Evolutionary conservation across 1,140 invertebrate genomes (phyloP).

Genomic region (Heliconius hewitsoni): DNA sequence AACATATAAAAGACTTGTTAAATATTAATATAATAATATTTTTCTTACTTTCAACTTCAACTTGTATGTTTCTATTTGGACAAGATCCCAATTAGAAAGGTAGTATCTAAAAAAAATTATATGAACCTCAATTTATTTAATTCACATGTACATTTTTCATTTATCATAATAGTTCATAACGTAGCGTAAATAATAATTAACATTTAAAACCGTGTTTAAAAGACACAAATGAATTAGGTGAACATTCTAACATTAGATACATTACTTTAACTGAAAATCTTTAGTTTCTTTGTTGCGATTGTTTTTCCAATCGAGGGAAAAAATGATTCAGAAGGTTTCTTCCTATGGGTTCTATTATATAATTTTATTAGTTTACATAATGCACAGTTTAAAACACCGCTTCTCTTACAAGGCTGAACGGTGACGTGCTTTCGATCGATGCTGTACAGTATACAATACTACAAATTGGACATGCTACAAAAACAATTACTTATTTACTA

Average conservation of each 20-base stretch:
- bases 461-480: background rate
- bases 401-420: conserved; percentile 4
- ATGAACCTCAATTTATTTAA: background rate
- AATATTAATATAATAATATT: no score
- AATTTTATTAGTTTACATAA: conserved; percentile 10
- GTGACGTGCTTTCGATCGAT: conserved; percentile 6
- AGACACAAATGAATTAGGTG: no score
- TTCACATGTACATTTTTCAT: background rate
- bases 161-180: no score
- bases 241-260: no score
- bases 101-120: background rate
- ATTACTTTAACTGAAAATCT: background rate
- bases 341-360: background rate
- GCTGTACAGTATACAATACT: background rate
- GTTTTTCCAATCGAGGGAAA: background rate
- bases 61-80: background rate
- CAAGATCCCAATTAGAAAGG: background rate
- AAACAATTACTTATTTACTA: no score
- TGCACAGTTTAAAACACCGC: background rate
- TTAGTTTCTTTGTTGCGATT: background rate
- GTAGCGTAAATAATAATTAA: no score
- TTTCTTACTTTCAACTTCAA: background rate
- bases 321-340: background rate
- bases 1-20: no score
- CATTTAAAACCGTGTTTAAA: no score